Evolutionary conservation across 2,888 invertebrate genomes (phyloP), one percentile per base, ranked within the genome.

Genomic region (Scaptomyza polygonia): DNA sequence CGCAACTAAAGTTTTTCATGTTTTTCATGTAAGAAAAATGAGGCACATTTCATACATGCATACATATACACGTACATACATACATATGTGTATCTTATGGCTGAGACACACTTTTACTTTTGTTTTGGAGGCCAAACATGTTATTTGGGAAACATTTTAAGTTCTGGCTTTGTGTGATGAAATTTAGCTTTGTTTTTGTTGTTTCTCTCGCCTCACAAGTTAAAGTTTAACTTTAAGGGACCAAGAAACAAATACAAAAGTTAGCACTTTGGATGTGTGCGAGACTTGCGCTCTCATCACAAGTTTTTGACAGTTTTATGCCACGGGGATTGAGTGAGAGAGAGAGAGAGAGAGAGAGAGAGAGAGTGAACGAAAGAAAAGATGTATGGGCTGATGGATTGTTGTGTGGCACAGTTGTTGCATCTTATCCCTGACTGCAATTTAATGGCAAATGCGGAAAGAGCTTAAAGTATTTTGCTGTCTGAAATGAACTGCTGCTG

Each of bases 271-370:
- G 8, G 18, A 18, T 36, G 34, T 36, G 34, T 39, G 34, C 58
- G 40, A 71, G 72, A 57, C 63, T 74, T 72, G 62, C 39, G 62
- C 32, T 47, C 58, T 39, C 66, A 51, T 76, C 76, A 49, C 54
- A 74, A 78, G 79, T 74, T 81, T 70, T 70, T 83, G 80, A 79
- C 80, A 80, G 86, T 79, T 79, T 86, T 64, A 65, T 82, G 68
- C 73, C 61, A 54, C 40, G 29, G 57, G 63, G 47, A 51, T 42
- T 62, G 43, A 40, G 27, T 9, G 30, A n/a, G 11, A n/a, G n/a
- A n/a, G n/a, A n/a, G n/a, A n/a, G n/a, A n/a, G n/a, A n/a, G n/a
- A n/a, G n/a, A n/a, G n/a, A n/a, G n/a, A n/a, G n/a, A 42, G 32
- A 45, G 16, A 7, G 1, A 9, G 39, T 0, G 9, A 11, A n/a